A percentile compares a stretch with the other conserved stretches of the same genome.
Evolutionary conservation across 1,140 invertebrate genomes (phyloP).

Genomic region (Araneus ventricosus): DNA sequence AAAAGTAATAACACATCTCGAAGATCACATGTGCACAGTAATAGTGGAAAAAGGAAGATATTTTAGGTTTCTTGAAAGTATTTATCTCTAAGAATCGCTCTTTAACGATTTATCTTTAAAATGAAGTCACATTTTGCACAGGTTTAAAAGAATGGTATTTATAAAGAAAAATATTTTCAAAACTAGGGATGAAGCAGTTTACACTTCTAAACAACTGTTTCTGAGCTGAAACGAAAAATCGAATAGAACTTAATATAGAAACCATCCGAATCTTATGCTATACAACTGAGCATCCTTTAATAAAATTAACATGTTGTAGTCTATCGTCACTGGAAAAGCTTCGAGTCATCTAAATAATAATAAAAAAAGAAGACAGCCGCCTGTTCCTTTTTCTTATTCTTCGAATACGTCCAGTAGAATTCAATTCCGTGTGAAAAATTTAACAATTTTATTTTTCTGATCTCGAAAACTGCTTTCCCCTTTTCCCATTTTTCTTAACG

Average conservation of each 20-base stretch:
- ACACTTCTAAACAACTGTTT: not conserved
- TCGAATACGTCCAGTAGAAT: slow-evolving; percentile 27
- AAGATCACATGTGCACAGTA: no score
- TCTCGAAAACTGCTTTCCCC: slow-evolving; percentile 13
- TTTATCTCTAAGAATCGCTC: no score
- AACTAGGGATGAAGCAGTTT: no score
- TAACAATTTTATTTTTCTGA: slow-evolving; percentile 46
- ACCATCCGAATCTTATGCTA: not conserved
- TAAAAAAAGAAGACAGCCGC: not conserved
- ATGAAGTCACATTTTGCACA: no score
- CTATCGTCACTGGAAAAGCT: not conserved
- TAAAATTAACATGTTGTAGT: slow-evolving; percentile 16
- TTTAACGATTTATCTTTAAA: no score
- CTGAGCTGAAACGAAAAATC: not conserved
- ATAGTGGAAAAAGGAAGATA: no score
- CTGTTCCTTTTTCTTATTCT: not conserved
- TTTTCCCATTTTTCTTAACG: slow-evolving; percentile 29
- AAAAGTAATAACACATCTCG: no score
- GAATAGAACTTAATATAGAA: not conserved
- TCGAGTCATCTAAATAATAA: not conserved
- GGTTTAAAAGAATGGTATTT: no score
- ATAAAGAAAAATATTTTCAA: no score
- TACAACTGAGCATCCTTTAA: slow-evolving; percentile 19
- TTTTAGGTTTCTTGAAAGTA: no score
- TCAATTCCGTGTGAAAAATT: slow-evolving; percentile 60